Evolutionary conservation across 2,113 vertebrate species (phyloP).

Genomic region (Melanocharis versteri): DNA sequence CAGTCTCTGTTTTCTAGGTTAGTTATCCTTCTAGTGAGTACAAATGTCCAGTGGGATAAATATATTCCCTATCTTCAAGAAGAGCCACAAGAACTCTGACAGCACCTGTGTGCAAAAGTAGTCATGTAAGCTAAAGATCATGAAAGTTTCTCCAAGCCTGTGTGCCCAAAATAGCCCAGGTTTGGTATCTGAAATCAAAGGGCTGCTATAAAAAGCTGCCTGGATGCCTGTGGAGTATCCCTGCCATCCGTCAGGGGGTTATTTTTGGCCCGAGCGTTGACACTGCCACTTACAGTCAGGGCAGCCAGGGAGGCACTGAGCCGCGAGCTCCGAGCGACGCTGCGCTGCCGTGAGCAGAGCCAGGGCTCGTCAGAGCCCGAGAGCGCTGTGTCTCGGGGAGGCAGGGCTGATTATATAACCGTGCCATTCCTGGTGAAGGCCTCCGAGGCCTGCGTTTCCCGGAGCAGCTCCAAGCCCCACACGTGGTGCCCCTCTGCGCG

Average conservation of each 20-base stretch:
- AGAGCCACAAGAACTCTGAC: neutral
- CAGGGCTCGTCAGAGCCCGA: neutral
- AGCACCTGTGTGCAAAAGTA: conserved; percentile 47
- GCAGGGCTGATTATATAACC: neutral
- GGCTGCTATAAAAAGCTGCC: conserved; percentile 85
- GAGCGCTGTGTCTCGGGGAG: neutral
- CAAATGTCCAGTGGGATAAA: neutral
- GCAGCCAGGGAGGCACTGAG: neutral
- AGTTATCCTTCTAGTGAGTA: neutral
- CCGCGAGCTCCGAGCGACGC: neutral
- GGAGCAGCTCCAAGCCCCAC: neutral
- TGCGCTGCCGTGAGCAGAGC: neutral
- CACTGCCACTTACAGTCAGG: conserved; percentile 75
- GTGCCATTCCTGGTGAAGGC: neutral
- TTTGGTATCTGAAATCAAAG: conserved; percentile 86
- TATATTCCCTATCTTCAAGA: conserved; percentile 11
- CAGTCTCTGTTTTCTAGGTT: neutral
- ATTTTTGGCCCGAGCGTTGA: conserved; percentile 87
- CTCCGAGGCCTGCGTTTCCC: neutral
- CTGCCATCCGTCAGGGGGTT: conserved; percentile 77
- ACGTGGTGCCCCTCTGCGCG: neutral
- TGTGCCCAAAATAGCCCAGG: conserved; percentile 80
- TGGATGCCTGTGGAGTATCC: conserved; percentile 74
- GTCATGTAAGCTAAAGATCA: conserved; percentile 70
- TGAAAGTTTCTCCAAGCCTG: conserved; percentile 72